Conservation (phyloP, 2,888 invertebrate genomes). For the Digitonthophagus gazella region DNA sequence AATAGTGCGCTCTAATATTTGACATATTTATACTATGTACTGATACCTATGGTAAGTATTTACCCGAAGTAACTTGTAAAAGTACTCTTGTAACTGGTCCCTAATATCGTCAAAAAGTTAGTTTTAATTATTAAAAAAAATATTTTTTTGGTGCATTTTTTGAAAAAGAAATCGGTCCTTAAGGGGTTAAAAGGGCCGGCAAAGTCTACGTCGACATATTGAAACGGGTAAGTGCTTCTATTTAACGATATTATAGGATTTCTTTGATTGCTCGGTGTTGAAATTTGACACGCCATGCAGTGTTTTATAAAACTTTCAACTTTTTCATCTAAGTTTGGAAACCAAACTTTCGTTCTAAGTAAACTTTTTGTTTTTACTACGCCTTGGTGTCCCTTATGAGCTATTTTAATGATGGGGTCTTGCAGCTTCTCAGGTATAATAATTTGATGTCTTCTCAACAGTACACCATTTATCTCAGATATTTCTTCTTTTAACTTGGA, state of each 20-base stretch:
- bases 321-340: background rate
- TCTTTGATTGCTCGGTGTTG: conserved; percentile 5
- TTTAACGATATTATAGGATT: background rate
- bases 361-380: background rate
- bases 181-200: background rate
- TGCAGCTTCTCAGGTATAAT: background rate
- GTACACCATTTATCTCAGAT: background rate
- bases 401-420: background rate
- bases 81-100: no score
- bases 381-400: background rate
- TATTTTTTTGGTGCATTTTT: no score
- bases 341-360: background rate
- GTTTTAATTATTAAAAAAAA: no score
- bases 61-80: no score
- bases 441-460: background rate
- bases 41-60: no score
- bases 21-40: no score
- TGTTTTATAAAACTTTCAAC: conserved; percentile 1
- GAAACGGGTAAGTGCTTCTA: background rate
- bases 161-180: no score
- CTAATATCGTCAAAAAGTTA: no score
- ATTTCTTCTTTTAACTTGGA: background rate
- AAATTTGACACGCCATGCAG: conserved; percentile 10
- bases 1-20: no score
- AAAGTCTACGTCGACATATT: background rate